These are phyloP conservation scores for Clivina fossor DNA, from an alignment of 2,888 invertebrate genomes.

Conservation along the genomic window DNA sequence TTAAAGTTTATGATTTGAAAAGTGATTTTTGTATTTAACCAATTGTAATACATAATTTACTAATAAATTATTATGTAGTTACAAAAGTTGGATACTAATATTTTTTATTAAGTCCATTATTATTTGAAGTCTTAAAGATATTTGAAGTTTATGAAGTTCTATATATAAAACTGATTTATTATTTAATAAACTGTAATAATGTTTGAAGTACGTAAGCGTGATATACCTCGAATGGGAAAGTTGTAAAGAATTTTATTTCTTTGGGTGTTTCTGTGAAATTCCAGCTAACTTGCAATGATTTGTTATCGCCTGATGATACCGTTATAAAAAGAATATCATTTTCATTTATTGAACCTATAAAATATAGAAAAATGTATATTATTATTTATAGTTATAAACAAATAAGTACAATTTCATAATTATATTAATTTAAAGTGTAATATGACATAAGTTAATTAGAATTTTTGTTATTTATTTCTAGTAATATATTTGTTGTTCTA, in stretches of 20 bases:
- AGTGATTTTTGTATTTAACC: too few relatives aligned
- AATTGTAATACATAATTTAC: too few relatives aligned
- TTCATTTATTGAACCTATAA: not conserved
- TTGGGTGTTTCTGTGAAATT: constrained; percentile 46
- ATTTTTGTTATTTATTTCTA: constrained; percentile 1
- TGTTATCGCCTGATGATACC: constrained; percentile 50
- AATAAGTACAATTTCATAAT: not conserved
- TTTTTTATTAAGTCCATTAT: too few relatives aligned
- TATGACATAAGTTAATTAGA: not conserved
- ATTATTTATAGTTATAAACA: not conserved
- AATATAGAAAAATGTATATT: not conserved
- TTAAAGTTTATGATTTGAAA: too few relatives aligned
- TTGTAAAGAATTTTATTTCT: constrained; percentile 49
- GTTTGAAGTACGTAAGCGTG: too few relatives aligned
- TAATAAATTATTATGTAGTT: too few relatives aligned
- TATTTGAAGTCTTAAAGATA: too few relatives aligned
- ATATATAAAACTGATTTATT: too few relatives aligned
- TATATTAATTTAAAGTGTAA: not conserved
- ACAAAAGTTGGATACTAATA: too few relatives aligned
- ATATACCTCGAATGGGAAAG: constrained; percentile 48
- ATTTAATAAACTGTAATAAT: too few relatives aligned
- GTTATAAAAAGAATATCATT: constrained; percentile 52
- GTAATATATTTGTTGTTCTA: not conserved
- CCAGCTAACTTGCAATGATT: constrained; percentile 53
- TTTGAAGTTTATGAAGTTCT: too few relatives aligned